Conservation (phyloP, 2,888 invertebrate genomes). For the Chelonus formosanus region DNA sequence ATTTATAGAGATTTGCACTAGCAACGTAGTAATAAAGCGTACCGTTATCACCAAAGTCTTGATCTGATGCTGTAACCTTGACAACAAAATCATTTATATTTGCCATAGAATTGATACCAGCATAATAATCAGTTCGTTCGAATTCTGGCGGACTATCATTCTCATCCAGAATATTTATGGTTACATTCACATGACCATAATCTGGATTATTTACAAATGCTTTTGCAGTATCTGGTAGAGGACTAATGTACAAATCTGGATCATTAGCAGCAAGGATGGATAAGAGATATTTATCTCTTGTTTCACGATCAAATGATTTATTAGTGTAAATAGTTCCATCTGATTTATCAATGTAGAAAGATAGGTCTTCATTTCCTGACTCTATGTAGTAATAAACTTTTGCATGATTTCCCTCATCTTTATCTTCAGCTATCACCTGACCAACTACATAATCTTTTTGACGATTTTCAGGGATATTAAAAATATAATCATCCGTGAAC, state of each 20-base stretch:
- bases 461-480: constrained; percentile 77
- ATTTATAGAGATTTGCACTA: constrained; percentile 83
- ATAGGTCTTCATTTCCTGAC: constrained; percentile 78
- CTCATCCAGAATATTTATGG: constrained; percentile 78
- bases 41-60: constrained; percentile 85
- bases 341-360: constrained; percentile 81
- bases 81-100: constrained; percentile 78
- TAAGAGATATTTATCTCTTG: constrained; percentile 76
- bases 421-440: constrained; percentile 77
- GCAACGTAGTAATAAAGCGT: constrained; percentile 83
- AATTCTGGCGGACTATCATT: constrained; percentile 88
- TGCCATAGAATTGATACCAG: constrained; percentile 81
- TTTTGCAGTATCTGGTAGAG: constrained; percentile 34
- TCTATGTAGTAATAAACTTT: constrained; percentile 86
- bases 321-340: constrained; percentile 84
- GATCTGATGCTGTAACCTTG: constrained; percentile 82
- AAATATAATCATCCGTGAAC: constrained; percentile 76
- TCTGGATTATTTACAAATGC: constrained; percentile 63
- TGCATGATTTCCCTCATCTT: constrained; percentile 82
- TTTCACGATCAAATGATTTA: constrained; percentile 84
- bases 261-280: constrained; percentile 86
- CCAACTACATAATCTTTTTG: constrained; percentile 67
- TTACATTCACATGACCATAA: constrained; percentile 77
- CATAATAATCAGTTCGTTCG: constrained; percentile 72
- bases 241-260: constrained; percentile 75